phyloP scores from a whole-genome alignment of 2,888 invertebrate genomes.

The Cerceris rybyensis region DNA sequence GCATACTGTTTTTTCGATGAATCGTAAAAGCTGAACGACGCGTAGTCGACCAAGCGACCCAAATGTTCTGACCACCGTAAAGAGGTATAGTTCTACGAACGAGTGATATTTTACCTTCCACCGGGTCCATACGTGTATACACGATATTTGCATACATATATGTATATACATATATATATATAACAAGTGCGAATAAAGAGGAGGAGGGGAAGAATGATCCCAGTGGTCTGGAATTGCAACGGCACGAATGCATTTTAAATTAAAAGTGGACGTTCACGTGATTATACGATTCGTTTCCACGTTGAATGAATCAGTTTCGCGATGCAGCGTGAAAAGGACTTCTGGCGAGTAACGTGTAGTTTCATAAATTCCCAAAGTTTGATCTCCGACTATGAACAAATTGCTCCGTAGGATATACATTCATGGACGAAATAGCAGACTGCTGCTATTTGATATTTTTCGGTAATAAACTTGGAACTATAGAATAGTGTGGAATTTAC shows the following conservation, averaged over 20 bases:
- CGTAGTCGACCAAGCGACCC: constrained; percentile 39
- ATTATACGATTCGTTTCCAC: constrained; percentile 15
- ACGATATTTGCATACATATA: background rate
- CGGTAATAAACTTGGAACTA: too few relatives aligned
- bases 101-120: constrained; percentile 38
- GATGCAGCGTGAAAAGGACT: background rate
- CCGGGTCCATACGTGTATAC: background rate
- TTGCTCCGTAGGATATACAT: too few relatives aligned
- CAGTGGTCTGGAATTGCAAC: constrained; percentile 8
- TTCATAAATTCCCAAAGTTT: too few relatives aligned
- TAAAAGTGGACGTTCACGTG: constrained; percentile 24
- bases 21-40: constrained; percentile 43
- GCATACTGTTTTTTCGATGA: constrained; percentile 40
- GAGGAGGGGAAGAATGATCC: background rate
- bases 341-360: background rate
- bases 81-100: constrained; percentile 39
- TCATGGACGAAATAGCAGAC: too few relatives aligned
- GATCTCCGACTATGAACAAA: too few relatives aligned
- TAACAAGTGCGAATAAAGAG: too few relatives aligned
- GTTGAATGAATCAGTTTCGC: constrained; percentile 2
- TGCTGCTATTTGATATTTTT: too few relatives aligned
- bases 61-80: constrained; percentile 52
- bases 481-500: too few relatives aligned
- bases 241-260: constrained; percentile 21
- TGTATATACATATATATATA: too few relatives aligned